Base-by-base conservation (phyloP, 2,113 vertebrate species). In the Amazona guildingii region DNA sequence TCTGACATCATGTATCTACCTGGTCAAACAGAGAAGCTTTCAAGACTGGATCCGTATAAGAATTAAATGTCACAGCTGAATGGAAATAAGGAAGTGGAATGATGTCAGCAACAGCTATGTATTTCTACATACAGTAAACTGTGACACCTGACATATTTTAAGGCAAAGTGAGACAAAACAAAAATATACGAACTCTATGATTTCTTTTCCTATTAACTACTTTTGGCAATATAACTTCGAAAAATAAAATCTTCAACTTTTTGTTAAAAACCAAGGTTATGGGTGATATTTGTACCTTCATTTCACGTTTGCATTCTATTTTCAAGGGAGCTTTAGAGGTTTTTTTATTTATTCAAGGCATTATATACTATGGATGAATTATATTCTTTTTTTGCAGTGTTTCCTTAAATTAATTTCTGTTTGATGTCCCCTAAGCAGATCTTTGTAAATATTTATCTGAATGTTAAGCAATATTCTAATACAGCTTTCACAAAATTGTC, bases 361-460 rank as follows among this genome's bases (percentile, higher is more conserved):
- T 92, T 80, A 74, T 37, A 44, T 73, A 77, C 7, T 92, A 87
- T 62, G 39, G 51, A 67, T 1, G 2, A 74, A 77, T 54, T 0
- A 49, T 39, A 52, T 37, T 73, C 14, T 62, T 87, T 83, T 59
- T 83, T 59, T 77, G 29, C 54, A 85, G 29, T 33, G 1, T 8
- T 92, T 86, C 46, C 44, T 79, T 79, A 86, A 15, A 69, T 88
- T 66, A 85, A 85, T 94, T 92, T 96, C 29, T 83, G 6, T 80
- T 91, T 95, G 19, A 86, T 83, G 94, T 93, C 44, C 82, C 54
- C 41, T 66, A 70, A 54, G 82, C 61, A 94, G 54, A 73, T 74
- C 20, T 93, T 89, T 83, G 75, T 83, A 95, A 96, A 89, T 91
- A 93, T 70, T 91, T 83, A 70, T 83, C 79, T 67, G 64, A 90